phyloP scores from a whole-genome alignment of 1,140 invertebrate species.

The Drosophila ananassae region DNA sequence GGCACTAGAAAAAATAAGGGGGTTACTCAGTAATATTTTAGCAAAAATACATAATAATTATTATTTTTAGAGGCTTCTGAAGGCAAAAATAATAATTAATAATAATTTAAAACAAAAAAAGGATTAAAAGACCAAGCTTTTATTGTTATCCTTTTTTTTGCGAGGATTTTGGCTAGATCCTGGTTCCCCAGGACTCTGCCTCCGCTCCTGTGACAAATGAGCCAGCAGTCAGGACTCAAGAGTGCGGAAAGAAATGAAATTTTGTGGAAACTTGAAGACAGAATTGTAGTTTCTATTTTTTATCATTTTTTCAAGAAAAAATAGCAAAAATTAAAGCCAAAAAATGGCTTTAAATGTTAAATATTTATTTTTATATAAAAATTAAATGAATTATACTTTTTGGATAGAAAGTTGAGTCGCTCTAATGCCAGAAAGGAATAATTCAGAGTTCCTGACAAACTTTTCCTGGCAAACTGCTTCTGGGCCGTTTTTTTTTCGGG shows the following conservation, averaged over 20 bases:
- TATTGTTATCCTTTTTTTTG: no score
- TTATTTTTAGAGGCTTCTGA: no score
- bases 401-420: no score
- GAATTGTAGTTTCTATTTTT: not conserved
- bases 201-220: conserved; percentile 46
- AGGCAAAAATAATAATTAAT: no score
- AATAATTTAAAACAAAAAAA: not conserved
- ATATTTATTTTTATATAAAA: not conserved
- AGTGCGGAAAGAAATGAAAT: conserved; percentile 27
- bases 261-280: conserved; percentile 18
- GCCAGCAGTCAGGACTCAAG: conserved; percentile 27
- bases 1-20: conserved; percentile 2
- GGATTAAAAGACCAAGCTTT: not conserved
- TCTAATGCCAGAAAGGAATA: conserved; percentile 66
- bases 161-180: conserved; percentile 20
- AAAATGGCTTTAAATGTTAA: not conserved
- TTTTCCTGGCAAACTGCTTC: conserved; percentile 27
- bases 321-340: not conserved
- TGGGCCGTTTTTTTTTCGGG: conserved; percentile 9
- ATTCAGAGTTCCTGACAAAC: conserved; percentile 60
- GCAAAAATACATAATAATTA: no score
- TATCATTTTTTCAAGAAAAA: not conserved
- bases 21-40: no score
- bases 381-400: not conserved
- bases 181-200: conserved; percentile 1